Evolutionary conservation across 2,888 invertebrate species (phyloP).

Genomic region (Coelopa pilipes): DNA sequence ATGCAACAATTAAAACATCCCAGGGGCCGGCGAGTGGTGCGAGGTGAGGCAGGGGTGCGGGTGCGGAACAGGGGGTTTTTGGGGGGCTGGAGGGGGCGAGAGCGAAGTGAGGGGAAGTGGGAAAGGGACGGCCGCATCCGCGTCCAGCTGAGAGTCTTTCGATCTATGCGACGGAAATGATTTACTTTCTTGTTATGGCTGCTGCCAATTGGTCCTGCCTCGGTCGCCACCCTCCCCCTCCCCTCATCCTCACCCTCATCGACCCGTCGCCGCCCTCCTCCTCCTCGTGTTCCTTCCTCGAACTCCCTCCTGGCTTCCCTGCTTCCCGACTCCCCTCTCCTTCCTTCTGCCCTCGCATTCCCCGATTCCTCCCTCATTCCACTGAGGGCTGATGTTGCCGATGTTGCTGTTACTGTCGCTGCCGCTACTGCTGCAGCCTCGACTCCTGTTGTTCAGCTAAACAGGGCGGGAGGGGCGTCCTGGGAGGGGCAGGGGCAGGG

Average conservation of each 20-base stretch:
- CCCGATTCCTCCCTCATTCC: too few species aligned
- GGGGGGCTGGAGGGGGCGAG: too few species aligned
- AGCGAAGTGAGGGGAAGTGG: neutral
- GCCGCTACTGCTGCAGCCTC: too few species aligned
- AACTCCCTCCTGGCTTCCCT: too few species aligned
- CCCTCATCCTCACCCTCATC: neutral
- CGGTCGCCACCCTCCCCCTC: conserved; percentile 10
- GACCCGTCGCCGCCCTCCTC: conserved; percentile 2
- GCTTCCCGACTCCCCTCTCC: neutral
- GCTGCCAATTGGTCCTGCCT: conserved; percentile 12
- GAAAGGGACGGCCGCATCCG: neutral
- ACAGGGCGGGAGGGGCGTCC: too few species aligned
- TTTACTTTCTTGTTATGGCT: conserved; percentile 31
- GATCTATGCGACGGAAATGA: conserved; percentile 33
- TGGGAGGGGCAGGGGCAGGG: too few species aligned
- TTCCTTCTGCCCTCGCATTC: neutral
- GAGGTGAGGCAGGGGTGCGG: neutral
- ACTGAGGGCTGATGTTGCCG: too few species aligned
- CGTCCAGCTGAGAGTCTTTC: conserved; percentile 3
- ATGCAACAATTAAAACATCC: conserved; percentile 36
- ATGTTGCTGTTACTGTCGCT: too few species aligned
- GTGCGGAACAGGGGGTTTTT: too few species aligned
- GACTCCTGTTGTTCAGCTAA: too few species aligned
- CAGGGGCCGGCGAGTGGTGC: neutral
- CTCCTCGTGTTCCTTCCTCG: too few species aligned